Evolutionary conservation across 1,140 invertebrate species (phyloP).

Genomic region (Monomorium pharaonis): DNA sequence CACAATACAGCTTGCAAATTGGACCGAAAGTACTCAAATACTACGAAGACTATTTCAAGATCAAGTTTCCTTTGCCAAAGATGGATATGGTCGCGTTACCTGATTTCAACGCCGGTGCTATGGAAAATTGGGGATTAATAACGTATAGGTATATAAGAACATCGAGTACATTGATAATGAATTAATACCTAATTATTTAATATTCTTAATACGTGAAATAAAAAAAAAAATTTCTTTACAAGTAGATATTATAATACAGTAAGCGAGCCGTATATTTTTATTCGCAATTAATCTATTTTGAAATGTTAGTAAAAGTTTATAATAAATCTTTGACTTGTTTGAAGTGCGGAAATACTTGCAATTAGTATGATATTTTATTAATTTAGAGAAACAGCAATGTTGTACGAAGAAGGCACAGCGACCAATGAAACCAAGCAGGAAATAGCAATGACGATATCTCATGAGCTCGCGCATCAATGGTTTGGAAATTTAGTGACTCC

Average conservation of each 20-base stretch:
- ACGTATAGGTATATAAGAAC: conserved; percentile 92
- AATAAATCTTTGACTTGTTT: not conserved
- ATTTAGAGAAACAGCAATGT: conserved; percentile 92
- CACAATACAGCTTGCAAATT: conserved; percentile 91
- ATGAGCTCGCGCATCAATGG: conserved; percentile 96
- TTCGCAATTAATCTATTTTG: not conserved
- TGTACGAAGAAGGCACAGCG: conserved; percentile 92
- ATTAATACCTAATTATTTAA: not conserved
- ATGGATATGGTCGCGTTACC: conserved; percentile 96
- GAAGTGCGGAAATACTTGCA: not conserved
- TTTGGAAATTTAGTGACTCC: conserved; percentile 94
- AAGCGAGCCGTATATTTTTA: not conserved
- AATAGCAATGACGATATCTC: conserved; percentile 92
- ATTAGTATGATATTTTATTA: conserved; percentile 7
- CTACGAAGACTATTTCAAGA: conserved; percentile 94
- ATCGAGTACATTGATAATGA: not conserved
- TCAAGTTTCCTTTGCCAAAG: conserved; percentile 93
- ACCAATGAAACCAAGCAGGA: conserved; percentile 88
- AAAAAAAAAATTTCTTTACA: not conserved
- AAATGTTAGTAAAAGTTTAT: not conserved
- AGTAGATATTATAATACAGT: not conserved
- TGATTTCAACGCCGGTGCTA: conserved; percentile 96
- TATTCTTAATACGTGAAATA: too few relatives aligned
- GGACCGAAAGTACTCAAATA: conserved; percentile 93
- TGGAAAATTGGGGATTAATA: conserved; percentile 96